phyloP scores from a whole-genome alignment of 1,140 invertebrate genomes.

The Drosophila oshimai region DNA sequence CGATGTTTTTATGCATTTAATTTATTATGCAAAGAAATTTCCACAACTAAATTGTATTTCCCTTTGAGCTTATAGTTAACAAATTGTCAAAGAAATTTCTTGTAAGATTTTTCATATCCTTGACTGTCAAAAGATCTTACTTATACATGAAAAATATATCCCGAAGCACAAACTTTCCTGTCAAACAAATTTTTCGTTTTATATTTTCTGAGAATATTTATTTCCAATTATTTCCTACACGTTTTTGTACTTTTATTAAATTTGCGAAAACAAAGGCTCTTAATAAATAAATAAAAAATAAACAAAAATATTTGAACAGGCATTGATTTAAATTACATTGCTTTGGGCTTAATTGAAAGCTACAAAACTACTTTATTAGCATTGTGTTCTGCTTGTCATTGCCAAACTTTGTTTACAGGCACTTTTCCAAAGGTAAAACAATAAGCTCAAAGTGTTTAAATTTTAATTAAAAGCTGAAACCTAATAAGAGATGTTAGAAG shows the following conservation, averaged over 20 bases:
- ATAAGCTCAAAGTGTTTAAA: background rate
- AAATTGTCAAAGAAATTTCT: background rate
- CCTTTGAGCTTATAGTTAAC: too few relatives aligned
- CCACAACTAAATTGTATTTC: too few relatives aligned
- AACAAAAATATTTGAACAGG: background rate
- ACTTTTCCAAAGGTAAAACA: background rate
- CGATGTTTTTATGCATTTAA: too few relatives aligned
- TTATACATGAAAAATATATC: too few relatives aligned
- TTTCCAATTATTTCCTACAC: background rate
- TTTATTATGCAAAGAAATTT: too few relatives aligned
- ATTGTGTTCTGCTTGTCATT: background rate
- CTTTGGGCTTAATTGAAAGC: background rate
- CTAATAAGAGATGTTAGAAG: constrained; percentile 8
- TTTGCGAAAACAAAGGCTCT: background rate
- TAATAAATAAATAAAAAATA: background rate
- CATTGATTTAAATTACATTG: background rate
- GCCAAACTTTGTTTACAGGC: background rate
- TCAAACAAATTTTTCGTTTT: background rate
- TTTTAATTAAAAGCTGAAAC: constrained; percentile 9
- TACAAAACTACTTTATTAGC: background rate
- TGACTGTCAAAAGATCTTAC: background rate
- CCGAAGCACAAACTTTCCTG: background rate
- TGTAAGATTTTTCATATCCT: background rate
- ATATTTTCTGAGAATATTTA: background rate
- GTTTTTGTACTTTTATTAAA: background rate